Conservation (phyloP, 2,113 vertebrate genomes). For the Protomyctophum bolini region DNA sequence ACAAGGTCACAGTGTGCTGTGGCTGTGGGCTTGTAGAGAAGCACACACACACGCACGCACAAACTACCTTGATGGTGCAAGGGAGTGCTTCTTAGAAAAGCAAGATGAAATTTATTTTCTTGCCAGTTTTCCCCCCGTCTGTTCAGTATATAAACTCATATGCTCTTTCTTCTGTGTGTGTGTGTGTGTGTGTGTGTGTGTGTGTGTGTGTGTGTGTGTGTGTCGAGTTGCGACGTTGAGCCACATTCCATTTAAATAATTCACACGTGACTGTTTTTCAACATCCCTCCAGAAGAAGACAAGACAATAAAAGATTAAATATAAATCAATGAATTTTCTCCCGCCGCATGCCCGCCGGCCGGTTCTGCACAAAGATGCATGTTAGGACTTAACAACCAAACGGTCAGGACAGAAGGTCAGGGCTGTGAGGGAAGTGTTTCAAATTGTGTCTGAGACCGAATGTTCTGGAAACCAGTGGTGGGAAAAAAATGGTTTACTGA, state of each 20-base stretch:
- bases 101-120: conserved; percentile 43
- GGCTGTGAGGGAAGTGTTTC: too few relatives aligned
- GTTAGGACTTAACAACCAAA: too few relatives aligned
- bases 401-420: too few relatives aligned
- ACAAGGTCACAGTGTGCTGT: too few relatives aligned
- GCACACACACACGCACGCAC: not conserved
- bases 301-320: not conserved
- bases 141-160: conserved; percentile 24
- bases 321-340: too few relatives aligned
- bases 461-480: too few relatives aligned
- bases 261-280: conserved; percentile 53
- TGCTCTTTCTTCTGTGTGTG: conserved; percentile 16
- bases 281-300: conserved; percentile 17
- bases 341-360: too few relatives aligned
- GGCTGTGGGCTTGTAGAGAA: too few relatives aligned
- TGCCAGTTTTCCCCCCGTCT: conserved; percentile 37
- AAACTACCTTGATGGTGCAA: conserved; percentile 35
- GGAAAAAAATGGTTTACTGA: too few relatives aligned
- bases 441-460: too few relatives aligned
- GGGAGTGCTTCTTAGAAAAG: conserved; percentile 35
- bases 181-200: conserved; percentile 2
- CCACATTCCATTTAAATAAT: conserved; percentile 39
- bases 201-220: not conserved
- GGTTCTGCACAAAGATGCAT: too few relatives aligned
- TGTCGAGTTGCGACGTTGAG: too few relatives aligned